Evolutionary conservation across 2,888 invertebrate species (phyloP), one percentile per base, ranked within the genome.

Genomic region (Xanthia icteritia): DNA sequence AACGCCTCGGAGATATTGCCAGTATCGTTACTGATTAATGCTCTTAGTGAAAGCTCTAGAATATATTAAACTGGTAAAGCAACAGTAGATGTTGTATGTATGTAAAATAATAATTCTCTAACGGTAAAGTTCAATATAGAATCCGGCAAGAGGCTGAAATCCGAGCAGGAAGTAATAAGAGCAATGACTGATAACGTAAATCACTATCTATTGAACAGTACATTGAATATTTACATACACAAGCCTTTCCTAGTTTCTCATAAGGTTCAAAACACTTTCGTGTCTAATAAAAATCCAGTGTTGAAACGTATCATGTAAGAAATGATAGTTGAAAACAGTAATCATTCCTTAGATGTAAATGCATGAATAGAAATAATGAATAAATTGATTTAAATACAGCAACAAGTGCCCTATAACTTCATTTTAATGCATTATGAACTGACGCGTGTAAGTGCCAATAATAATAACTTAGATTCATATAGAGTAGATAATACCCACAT

Each of bases 401-500:
- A 42, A 66, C 56, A 51, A 77, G 77, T 64, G 63, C 31, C 39
- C 27, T 36, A 51, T 85, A 73, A 70, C 51, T 84, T 78, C 60
- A 69, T 72, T 78, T 75, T 60, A 81, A 61, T 75, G 15, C 45
- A 77, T 60, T 73, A 61, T 74, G 20, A 63, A 69, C 73, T 48
- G 77, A 77, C 42, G 77, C 51, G 5, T 66, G n/a, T 66, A 58
- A 71, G 23, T 65, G 9, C 42, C 61, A 74, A 75, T 73, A 68
- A 71, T 82, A 73, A 82, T 79, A 71, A 71, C 61, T 73, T 71
- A 71, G 31, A 68, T 82, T 48, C 42, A 20, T 74, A 74, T 61
- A 65, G 83, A 74, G 85, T 45, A 15, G 23, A 61, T 71, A 71
- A 39, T 70, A 39, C 54, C 20, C 27, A 3, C 20, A 27, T 2